Conservation (phyloP, 1,140 invertebrate species). For the Ceratosolen fusciceps region DNA sequence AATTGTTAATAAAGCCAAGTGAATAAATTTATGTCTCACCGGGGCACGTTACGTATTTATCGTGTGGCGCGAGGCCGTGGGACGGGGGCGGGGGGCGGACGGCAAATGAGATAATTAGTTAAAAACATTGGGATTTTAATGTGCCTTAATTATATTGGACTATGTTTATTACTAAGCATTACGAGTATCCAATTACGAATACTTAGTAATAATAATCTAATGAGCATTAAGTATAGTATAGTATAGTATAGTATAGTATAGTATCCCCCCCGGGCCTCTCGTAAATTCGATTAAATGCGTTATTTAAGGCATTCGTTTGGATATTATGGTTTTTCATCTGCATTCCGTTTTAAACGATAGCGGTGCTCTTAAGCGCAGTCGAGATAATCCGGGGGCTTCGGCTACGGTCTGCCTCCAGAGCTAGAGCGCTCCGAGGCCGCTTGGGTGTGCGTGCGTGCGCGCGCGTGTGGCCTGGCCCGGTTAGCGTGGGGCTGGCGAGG, state of each 20-base stretch:
- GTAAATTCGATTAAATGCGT: not conserved
- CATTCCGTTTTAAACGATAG: not conserved
- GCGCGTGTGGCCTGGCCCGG: no score
- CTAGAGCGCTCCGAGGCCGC: no score
- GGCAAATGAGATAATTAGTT: not conserved
- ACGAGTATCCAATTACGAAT: not conserved
- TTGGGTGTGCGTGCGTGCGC: no score
- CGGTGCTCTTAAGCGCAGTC: no score
- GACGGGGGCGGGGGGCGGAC: not conserved
- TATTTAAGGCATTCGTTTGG: not conserved
- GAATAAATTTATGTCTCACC: not conserved
- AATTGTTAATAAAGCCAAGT: not conserved
- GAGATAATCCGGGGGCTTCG: no score
- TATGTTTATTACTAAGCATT: not conserved
- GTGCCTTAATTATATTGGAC: not conserved
- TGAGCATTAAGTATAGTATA: not conserved
- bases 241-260: not conserved
- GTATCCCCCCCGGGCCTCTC: not conserved
- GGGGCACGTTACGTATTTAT: not conserved
- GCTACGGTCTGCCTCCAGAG: no score
- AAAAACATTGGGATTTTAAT: not conserved
- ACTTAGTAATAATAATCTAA: not conserved
- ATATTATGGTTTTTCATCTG: not conserved
- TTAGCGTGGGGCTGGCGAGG: no score
- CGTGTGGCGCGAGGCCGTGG: not conserved